Evolutionary conservation across 1,140 invertebrate genomes (phyloP), one percentile per base, ranked within the genome.

Genomic region (Notospermus geniculatus): DNA sequence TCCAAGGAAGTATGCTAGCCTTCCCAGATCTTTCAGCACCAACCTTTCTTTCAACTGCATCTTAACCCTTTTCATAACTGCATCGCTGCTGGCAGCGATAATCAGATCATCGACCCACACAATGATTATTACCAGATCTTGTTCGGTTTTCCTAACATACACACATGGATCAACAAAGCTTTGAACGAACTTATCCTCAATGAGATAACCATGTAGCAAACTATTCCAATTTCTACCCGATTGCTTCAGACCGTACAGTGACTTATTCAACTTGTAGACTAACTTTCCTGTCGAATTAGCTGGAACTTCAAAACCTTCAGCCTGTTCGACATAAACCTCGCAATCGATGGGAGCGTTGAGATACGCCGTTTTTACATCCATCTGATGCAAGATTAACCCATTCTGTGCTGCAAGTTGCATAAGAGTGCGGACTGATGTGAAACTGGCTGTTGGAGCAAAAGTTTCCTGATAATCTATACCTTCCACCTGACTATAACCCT

Each of bases 161-260:
- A 66, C 57, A 65, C 69, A 71, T 29, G 23, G 54, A 56, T 69
- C 69, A 66, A 50, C 46, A 17, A 22, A 32, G 30, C 29, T 53
- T 43, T 64, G 67, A 25, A n/a, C 66, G 50, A 84, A 76, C 2
- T 74, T 74, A 64, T 76, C 68, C 2, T 74, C 72, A 23, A 76
- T 80, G 27, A 83, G 81, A 60, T 74, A 79, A 58, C 78, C 19
- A 54, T 68, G 52, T 23, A 69, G 58, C 17, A 53, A 50, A 25
- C 36, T 36, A 50, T 71, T 63, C 64, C 63, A 71, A n/a, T n/a
- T n/a, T n/a, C n/a, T n/a, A n/a, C n/a, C n/a, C n/a, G n/a, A n/a
- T n/a, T n/a, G n/a, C n/a, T n/a, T n/a, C n/a, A n/a, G n/a, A n/a
- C n/a, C n/a, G n/a, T n/a, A n/a, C n/a, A n/a, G n/a, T n/a, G n/a